Percentiles rank a stretch among this genome's conserved stretches.
Conservation (phyloP, 2,888 invertebrate species). For the Drosophila paranaensis region DNA sequence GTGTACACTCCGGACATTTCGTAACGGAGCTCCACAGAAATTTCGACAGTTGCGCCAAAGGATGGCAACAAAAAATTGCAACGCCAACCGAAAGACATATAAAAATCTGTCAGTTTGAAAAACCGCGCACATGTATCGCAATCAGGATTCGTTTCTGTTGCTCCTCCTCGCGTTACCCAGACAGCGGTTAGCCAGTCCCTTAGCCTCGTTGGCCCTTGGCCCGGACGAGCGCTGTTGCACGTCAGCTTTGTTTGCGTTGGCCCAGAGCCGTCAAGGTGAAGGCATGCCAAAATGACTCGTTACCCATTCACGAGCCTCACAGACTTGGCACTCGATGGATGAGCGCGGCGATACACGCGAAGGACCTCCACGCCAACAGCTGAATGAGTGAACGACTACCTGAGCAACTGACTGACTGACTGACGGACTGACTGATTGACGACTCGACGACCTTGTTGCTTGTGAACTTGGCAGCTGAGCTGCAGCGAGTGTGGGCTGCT, state of each 20-base stretch:
- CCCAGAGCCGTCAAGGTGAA: conserved; percentile 50
- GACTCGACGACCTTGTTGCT: conserved; percentile 60
- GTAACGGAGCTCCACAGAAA: conserved; percentile 25
- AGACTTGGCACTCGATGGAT: conserved; percentile 60
- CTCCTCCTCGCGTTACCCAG: conserved; percentile 23
- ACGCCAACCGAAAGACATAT: conserved; percentile 65
- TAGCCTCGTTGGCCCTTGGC: background rate
- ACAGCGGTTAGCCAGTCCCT: conserved; percentile 18
- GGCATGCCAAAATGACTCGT: conserved; percentile 60
- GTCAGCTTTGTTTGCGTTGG: conserved; percentile 56
- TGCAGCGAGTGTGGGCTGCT: conserved; percentile 12
- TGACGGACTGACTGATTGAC: conserved; percentile 33
- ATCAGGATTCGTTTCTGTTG: conserved; percentile 58
- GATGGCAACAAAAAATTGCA: conserved; percentile 40
- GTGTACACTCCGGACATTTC: conserved; percentile 45
- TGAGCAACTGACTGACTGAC: conserved; percentile 25
- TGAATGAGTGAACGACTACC: conserved; percentile 41
- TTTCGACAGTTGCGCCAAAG: conserved; percentile 55
- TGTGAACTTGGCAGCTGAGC: conserved; percentile 53
- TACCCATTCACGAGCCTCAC: conserved; percentile 44
- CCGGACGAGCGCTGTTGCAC: conserved; percentile 34
- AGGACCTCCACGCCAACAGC: conserved; percentile 31
- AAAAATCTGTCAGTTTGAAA: conserved; percentile 77
- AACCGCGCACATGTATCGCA: conserved; percentile 75
- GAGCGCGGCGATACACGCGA: conserved; percentile 39